These are phyloP conservation scores for Mamestra configurata DNA, from an alignment of 1,140 invertebrate species.

Conservation along the genomic window DNA sequence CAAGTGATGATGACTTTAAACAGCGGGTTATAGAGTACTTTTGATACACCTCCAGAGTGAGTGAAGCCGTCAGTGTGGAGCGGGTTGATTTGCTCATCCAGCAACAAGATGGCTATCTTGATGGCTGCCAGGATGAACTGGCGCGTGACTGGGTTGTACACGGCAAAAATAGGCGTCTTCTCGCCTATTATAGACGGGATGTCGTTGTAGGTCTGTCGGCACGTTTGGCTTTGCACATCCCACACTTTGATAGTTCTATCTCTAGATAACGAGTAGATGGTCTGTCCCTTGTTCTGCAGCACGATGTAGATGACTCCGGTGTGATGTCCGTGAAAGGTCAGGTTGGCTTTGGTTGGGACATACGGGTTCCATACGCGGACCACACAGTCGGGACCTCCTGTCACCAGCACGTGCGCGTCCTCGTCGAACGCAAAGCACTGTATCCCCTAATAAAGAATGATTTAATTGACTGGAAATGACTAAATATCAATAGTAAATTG, in stretches of 20 bases:
- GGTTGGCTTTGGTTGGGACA: slow-evolving; percentile 90
- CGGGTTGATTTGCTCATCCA: slow-evolving; percentile 89
- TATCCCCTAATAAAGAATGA: slow-evolving; percentile 88
- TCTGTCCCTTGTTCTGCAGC: slow-evolving; percentile 86
- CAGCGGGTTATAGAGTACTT: slow-evolving; percentile 91
- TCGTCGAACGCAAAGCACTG: slow-evolving; percentile 89
- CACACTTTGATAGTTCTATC: slow-evolving; percentile 92
- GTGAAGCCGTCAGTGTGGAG: slow-evolving; percentile 91
- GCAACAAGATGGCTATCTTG: slow-evolving; percentile 89
- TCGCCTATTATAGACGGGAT: slow-evolving; percentile 89
- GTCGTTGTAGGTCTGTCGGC: slow-evolving; percentile 89
- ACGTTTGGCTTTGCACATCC: slow-evolving; percentile 89
- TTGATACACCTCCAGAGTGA: slow-evolving; percentile 90
- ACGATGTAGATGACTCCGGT: slow-evolving; percentile 90
- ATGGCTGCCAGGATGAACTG: slow-evolving; percentile 90
- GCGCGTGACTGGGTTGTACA: slow-evolving; percentile 90
- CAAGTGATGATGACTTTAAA: slow-evolving; percentile 91
- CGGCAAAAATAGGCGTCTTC: slow-evolving; percentile 85
- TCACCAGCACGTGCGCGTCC: slow-evolving; percentile 89
- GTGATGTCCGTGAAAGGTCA: slow-evolving; percentile 91
- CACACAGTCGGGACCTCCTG: slow-evolving; percentile 92
- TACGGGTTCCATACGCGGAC: slow-evolving; percentile 93
- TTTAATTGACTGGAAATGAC: too few species aligned
- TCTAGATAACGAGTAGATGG: slow-evolving; percentile 89
- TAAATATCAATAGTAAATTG: too few species aligned